A percentile compares a stretch with the other conserved stretches of the same genome.
Conservation (phyloP, 1,140 invertebrate genomes). For the Drosophila willistoni region DNA sequence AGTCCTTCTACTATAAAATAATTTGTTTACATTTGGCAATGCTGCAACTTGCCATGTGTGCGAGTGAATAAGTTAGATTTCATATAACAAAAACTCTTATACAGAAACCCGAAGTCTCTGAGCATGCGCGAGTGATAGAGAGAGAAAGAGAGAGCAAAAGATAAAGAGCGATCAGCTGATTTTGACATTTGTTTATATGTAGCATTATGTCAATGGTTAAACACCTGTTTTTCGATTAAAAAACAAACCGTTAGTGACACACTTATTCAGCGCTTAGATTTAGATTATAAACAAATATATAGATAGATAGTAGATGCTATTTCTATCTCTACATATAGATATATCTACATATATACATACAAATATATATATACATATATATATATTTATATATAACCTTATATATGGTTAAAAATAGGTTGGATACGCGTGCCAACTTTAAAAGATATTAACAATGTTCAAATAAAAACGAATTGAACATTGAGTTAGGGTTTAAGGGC, state of each 20-base stretch:
- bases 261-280: conserved; percentile 24
- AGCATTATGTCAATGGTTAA: conserved; percentile 5
- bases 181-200: conserved; percentile 50
- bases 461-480: background rate
- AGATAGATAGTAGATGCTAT: conserved; percentile 9
- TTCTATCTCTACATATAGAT: background rate
- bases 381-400: conserved; percentile 15
- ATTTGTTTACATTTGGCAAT: conserved; percentile 64
- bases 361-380: conserved; percentile 17
- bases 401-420: conserved; percentile 32
- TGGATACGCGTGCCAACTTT: conserved; percentile 50
- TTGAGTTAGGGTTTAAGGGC: conserved; percentile 14
- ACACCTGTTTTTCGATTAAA: conserved; percentile 39
- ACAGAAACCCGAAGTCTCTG: conserved; percentile 27
- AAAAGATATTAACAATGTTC: conserved; percentile 35
- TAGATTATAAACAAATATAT: conserved; percentile 40
- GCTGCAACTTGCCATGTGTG: background rate
- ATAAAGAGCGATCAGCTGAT: conserved; percentile 50
- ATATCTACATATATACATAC: conserved; percentile 16
- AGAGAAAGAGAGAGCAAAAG: conserved; percentile 3
- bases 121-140: conserved; percentile 43
- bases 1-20: conserved; percentile 29
- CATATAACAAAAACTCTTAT: conserved; percentile 43
- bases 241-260: conserved; percentile 54
- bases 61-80: conserved; percentile 18